Conservation (phyloP, 2,113 vertebrate genomes). For the Ursus arctos region DNA sequence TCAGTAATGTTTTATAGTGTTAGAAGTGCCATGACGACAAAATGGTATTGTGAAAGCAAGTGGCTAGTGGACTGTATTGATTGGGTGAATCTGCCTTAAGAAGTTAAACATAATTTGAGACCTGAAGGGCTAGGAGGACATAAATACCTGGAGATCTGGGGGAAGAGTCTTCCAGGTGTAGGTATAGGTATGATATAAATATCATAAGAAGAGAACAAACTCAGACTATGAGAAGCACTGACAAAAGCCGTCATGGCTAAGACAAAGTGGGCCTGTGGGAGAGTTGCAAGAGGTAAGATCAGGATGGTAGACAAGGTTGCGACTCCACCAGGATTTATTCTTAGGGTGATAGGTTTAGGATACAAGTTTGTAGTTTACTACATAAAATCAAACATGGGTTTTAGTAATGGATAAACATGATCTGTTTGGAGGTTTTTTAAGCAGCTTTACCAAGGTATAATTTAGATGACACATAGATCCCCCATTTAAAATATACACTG, state of each 20-base stretch:
- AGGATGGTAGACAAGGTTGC: not conserved
- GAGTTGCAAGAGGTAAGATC: not conserved
- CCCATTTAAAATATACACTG: not conserved
- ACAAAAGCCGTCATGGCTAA: not conserved
- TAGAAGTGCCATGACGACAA: not conserved
- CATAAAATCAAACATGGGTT: not conserved
- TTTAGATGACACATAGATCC: not conserved
- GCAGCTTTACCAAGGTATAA: not conserved
- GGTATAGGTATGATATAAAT: not conserved
- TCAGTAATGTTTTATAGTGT: not conserved
- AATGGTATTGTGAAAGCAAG: not conserved
- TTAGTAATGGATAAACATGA: not conserved
- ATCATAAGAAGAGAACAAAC: not conserved
- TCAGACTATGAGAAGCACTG: not conserved
- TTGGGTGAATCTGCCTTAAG: not conserved
- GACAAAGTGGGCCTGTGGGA: not conserved
- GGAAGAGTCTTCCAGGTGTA: not conserved
- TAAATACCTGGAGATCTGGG: not conserved
- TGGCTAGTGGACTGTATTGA: not conserved
- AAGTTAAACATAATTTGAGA: not conserved
- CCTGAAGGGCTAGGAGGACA: not conserved
- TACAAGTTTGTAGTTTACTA: not conserved
- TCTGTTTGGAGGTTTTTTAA: not conserved
- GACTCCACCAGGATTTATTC: not conserved
- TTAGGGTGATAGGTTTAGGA: not conserved